Evolutionary conservation across 2,113 vertebrate genomes (phyloP), one percentile per base, ranked within the genome.

Genomic region (Ammodytes dubius): DNA sequence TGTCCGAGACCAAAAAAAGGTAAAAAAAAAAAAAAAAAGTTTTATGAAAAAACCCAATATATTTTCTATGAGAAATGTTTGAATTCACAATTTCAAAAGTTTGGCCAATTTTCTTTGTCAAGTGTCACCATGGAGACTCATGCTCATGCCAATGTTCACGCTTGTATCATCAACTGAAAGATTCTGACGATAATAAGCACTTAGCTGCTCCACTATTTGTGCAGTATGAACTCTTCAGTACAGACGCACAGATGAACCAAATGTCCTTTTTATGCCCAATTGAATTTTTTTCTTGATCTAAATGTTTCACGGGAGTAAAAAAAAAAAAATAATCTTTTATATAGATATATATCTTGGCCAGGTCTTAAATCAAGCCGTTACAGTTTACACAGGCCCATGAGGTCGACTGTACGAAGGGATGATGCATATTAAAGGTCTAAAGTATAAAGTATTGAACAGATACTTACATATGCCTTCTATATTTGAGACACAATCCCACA

Each of bases 241-340:
- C 85, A 79, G 68, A 83, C 64, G 88, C 89, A 87, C 90, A 87
- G 67, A 89, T 79, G 79, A 91, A 93, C 94, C 94, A 95, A 95
- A 95, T 94, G 90, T 89, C 10, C 84, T 76, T 27, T 86, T 85
- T 77, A 60, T 77, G 81, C 75, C 91, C 88, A 87, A 74, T 66
- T 43, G 57, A 87, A 27, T 27, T 27, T 83, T 65, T 85, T 87
- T 90, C 35, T 82, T 80, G 85, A 79, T 90, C 76, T 87, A 88
- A 82, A 82, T 79, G 74, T 90, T 92, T 90, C 79, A 75, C 76
- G 50, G 47, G 35, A 27, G 57, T 6, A 2, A 6, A 56, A 52
- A 61, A 9, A 2, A 6, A 56, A 52, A 73, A 77, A 80, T 67
- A 79, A 57, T 43, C 14, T 79, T 66, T 75, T 35, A 66, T 57